Evolutionary conservation across 2,113 vertebrate species (phyloP).

Genomic region (Eudyptes chrysolophus): DNA sequence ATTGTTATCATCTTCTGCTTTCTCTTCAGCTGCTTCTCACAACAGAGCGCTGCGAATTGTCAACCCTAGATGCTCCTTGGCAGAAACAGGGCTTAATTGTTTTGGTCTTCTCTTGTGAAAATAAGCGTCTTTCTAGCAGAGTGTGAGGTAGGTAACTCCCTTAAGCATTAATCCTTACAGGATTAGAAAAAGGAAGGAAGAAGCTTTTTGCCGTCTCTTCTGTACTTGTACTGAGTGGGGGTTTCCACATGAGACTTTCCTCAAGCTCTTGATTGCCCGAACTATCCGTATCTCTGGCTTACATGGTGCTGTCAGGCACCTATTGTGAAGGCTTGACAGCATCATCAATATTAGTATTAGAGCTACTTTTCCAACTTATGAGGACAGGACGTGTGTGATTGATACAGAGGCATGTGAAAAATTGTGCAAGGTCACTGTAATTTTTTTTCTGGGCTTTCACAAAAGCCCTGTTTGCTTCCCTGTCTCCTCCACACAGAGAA

Average conservation of each 20-base stretch:
- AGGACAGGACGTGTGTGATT: neutral
- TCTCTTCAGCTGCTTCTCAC: neutral
- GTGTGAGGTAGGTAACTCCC: neutral
- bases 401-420: neutral
- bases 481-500: neutral
- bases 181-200: neutral
- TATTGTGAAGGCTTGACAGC: constrained; percentile 32
- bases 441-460: neutral
- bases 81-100: neutral
- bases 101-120: neutral
- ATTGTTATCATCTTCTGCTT: neutral
- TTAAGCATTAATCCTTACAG: neutral
- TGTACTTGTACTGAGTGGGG: neutral
- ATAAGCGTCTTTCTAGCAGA: neutral
- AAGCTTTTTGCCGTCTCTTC: neutral
- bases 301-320: neutral
- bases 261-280: neutral
- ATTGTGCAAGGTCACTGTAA: neutral
- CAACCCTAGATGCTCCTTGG: neutral
- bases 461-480: neutral
- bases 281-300: neutral
- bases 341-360: constrained; percentile 33
- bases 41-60: neutral
- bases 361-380: neutral
- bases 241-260: neutral